A percentile compares a stretch with the other conserved stretches of the same genome.
phyloP scores from a whole-genome alignment of 2,113 vertebrate species.

The Rhinolophus ferrumequinum region DNA sequence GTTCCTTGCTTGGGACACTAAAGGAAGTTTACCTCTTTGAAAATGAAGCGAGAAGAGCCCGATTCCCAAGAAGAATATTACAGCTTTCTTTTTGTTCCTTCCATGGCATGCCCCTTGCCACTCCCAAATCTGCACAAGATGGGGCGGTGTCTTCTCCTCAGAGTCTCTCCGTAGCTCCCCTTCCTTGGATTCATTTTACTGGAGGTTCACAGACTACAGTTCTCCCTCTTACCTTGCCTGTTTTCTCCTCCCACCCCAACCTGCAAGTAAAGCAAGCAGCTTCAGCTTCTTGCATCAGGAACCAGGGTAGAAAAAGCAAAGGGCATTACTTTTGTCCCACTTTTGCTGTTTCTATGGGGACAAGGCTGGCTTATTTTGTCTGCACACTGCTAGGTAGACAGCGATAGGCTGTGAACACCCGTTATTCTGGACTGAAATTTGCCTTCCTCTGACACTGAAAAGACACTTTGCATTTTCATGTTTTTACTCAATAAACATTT shows the following conservation, averaged over 20 bases:
- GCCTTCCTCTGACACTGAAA: neutral
- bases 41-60: neutral
- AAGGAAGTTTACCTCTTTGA: neutral
- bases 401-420: accelerated
- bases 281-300: neutral
- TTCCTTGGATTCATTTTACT: neutral
- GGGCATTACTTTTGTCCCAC: neutral
- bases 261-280: neutral
- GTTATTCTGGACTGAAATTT: neutral
- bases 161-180: neutral
- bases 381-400: neutral
- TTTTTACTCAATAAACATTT: neutral
- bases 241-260: neutral
- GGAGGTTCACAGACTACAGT: neutral
- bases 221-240: neutral
- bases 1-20: neutral
- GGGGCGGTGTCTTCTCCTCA: neutral
- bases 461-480: neutral
- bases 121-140: neutral
- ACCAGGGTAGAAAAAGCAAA: neutral
- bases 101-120: neutral
- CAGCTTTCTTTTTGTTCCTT: neutral
- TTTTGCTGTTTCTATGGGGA: neutral
- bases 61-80: neutral
- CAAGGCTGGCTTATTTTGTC: neutral